phyloP scores from a whole-genome alignment of 2,888 invertebrate genomes.

The Acronicta alni region DNA sequence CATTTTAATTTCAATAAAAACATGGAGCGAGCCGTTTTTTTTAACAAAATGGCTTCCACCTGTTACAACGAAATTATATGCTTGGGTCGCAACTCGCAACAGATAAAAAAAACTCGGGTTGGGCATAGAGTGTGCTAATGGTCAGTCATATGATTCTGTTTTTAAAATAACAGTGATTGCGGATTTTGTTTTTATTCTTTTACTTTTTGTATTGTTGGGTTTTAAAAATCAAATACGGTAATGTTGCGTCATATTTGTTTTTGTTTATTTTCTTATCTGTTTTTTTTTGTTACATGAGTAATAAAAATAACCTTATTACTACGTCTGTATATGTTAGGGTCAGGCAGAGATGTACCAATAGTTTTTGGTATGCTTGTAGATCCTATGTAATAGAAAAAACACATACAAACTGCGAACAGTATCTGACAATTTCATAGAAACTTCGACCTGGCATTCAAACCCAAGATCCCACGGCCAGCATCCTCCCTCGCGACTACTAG shows the following conservation, averaged over 20 bases:
- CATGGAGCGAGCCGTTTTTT: constrained; percentile 49
- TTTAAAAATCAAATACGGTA: background rate
- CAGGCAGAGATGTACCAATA: too few relatives aligned
- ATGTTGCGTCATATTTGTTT: background rate
- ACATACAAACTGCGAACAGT: too few relatives aligned
- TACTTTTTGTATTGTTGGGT: background rate
- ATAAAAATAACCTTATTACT: too few relatives aligned
- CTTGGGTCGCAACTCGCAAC: constrained; percentile 36
- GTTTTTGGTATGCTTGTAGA: too few relatives aligned
- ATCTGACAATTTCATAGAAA: too few relatives aligned
- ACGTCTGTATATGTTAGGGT: too few relatives aligned
- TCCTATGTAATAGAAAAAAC: too few relatives aligned
- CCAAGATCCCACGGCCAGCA: too few relatives aligned
- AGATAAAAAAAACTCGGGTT: constrained; percentile 51
- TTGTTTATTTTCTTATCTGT: background rate
- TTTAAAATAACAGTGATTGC: constrained; percentile 33
- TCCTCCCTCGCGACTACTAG: too few relatives aligned
- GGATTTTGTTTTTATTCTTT: constrained; percentile 5
- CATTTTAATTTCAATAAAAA: constrained; percentile 80
- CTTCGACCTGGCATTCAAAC: too few relatives aligned
- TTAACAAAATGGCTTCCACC: constrained; percentile 66
- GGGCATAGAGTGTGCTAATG: constrained; percentile 47
- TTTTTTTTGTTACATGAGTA: background rate
- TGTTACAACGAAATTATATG: constrained; percentile 74
- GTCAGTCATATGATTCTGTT: constrained; percentile 40